phyloP scores from a whole-genome alignment of 2,797 vertebrate species.

The Pogonophryne albipinna region DNA sequence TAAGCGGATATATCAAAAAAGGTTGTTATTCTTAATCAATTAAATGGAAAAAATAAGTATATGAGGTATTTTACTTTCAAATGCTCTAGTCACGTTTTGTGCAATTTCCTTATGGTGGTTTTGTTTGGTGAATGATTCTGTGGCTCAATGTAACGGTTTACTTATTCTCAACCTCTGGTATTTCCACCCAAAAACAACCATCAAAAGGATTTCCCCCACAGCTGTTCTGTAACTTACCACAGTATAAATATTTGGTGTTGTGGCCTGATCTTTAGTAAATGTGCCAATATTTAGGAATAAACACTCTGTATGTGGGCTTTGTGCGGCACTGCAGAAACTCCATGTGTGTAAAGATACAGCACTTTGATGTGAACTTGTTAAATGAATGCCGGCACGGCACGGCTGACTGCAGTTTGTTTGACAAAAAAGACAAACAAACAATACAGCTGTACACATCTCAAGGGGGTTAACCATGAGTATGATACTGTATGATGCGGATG shows the following conservation, averaged over 20 bases:
- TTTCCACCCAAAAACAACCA: constrained; percentile 2
- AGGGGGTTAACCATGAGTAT: not conserved
- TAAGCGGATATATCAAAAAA: not conserved
- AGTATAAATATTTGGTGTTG: constrained; percentile 50
- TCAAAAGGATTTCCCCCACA: not conserved
- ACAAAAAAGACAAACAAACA: not conserved
- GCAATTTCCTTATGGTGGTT: not conserved
- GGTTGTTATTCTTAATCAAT: too few relatives aligned
- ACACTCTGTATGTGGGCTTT: constrained; percentile 36
- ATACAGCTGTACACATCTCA: not conserved
- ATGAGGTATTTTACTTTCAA: not conserved
- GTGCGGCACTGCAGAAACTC: constrained; percentile 2
- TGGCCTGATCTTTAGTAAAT: constrained; percentile 22
- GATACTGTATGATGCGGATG: not conserved
- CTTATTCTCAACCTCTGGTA: not conserved
- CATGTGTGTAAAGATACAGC: not conserved
- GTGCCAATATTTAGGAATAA: constrained; percentile 52
- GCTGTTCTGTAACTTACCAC: constrained; percentile 11
- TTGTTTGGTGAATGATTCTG: not conserved
- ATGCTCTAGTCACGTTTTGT: not conserved
- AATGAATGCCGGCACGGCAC: not conserved
- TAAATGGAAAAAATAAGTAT: not conserved
- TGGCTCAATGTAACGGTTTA: not conserved
- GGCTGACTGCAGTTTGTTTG: not conserved
- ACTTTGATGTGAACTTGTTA: constrained; percentile 5